Percentiles rank a stretch among this genome's conserved stretches.
Conservation (phyloP, 2,113 vertebrate species). For the Glaucidium brasilianum region DNA sequence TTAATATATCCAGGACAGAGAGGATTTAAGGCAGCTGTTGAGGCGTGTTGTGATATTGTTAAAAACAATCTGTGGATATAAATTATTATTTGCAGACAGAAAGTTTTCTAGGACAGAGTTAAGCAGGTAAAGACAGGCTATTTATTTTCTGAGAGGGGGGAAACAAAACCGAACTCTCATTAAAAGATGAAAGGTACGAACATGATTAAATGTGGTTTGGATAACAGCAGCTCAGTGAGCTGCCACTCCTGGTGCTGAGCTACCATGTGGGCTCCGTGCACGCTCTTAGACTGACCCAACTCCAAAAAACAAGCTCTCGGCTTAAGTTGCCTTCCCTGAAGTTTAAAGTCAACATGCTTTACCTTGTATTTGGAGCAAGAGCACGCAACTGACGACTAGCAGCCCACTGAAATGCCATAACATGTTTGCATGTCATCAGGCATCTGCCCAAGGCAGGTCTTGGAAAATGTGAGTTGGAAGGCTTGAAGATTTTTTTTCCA, state of each 20-base stretch:
- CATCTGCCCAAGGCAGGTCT: not conserved
- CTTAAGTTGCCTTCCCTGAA: not conserved
- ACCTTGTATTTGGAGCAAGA: not conserved
- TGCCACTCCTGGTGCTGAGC: not conserved
- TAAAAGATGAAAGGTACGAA: not conserved
- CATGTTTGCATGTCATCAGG: not conserved
- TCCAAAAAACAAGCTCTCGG: not conserved
- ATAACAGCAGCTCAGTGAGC: not conserved
- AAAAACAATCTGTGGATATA: not conserved
- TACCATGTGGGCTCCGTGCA: not conserved
- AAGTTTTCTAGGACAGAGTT: not conserved
- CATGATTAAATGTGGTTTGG: not conserved
- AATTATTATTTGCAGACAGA: not conserved
- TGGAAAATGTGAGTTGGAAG: not conserved
- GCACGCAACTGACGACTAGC: not conserved
- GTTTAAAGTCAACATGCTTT: not conserved
- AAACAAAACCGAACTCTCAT: not conserved
- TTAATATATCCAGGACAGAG: not conserved
- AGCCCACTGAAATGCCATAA: not conserved
- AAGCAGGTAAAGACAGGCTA: not conserved
- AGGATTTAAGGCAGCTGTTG: conserved; percentile 12
- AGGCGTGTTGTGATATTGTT: not conserved
- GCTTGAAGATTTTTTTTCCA: not conserved
- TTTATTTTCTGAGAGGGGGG: not conserved
- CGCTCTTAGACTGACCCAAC: not conserved